These are phyloP conservation scores for Crenichthys baileyi DNA, from an alignment of 2,797 vertebrate genomes.

Conservation along the genomic window DNA sequence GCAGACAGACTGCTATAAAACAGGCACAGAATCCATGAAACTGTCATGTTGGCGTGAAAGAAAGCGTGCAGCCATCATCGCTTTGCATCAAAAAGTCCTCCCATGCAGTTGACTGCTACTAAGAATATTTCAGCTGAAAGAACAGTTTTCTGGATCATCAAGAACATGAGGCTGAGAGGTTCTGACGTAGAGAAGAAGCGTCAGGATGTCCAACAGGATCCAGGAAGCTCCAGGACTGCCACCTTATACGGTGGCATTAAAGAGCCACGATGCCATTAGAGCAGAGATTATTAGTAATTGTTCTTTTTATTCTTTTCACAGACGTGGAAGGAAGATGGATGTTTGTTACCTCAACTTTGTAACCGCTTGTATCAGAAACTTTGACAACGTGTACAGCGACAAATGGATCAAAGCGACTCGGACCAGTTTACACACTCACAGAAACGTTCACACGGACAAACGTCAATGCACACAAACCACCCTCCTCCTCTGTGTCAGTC, in stretches of 20 bases:
- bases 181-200: too few relatives aligned
- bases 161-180: not conserved
- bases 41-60: too few relatives aligned
- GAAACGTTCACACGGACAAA: constrained; percentile 54
- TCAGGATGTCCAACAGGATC: too few relatives aligned
- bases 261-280: not conserved
- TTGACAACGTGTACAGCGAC: constrained; percentile 80
- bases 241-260: not conserved
- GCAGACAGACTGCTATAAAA: too few relatives aligned
- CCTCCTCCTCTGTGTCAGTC: constrained; percentile 75
- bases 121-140: not conserved
- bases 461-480: constrained; percentile 37
- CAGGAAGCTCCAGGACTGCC: too few relatives aligned
- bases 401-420: constrained; percentile 73
- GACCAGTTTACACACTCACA: constrained; percentile 69
- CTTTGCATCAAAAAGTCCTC: not conserved
- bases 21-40: too few relatives aligned
- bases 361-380: constrained; percentile 76
- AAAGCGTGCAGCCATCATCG: too few relatives aligned
- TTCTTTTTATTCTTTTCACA: constrained; percentile 31
- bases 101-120: not conserved
- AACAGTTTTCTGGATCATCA: not conserved
- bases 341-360: constrained; percentile 80
- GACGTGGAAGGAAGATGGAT: constrained; percentile 61
- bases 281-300: not conserved